Evolutionary conservation across 2,797 vertebrate species (phyloP), one percentile per base, ranked within the genome.

Genomic region (Spondyliosoma cantharus): DNA sequence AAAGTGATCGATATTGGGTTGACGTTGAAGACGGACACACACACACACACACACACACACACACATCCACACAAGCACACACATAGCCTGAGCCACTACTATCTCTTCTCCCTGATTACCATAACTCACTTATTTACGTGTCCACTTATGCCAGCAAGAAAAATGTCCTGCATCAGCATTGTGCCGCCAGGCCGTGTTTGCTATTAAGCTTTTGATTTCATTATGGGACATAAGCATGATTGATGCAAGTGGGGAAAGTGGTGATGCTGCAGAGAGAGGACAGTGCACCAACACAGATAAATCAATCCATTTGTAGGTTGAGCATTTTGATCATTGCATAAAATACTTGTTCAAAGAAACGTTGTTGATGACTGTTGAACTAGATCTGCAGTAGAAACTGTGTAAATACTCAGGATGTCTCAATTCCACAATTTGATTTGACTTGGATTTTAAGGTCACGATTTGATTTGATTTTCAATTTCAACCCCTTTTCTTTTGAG

Each of bases 191-290:
- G 86, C 76, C 45, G 74, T 91, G 91, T 92, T 90, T 84, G 85
- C 88, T 93, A 94, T 95, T 93, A 93, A 86, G 87, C 82, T 89
- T 92, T 90, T 93, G 86, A 93, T 94, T 95, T 86, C 82, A 91
- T 95, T 94, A 94, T 90, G 90, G 90, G 89, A 91, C 89, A 91
- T 94, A 92, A 94, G 91, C 90, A 91, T 94, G 93, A 94, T 90
- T 93, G 92, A 95, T 95, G 91, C 80, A 84, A 85, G 76, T 58
- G 73, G 78, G 76, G 74, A 54, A 85, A 83, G 85, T 76, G 80
- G 80, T 79, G 86, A 92, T 84, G 87, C 87, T 73, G 86, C 89
- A 87, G 81, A 86, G 83, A 84, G 63, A 76, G 75, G 80, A 87
- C 74, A 37, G 66, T 64, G 71, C 67, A 45, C 22, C 75, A 74